A percentile compares a stretch with the other conserved stretches of the same genome.
These are phyloP conservation scores for Seriola rivoliana DNA, from an alignment of 2,113 vertebrate genomes.

Conservation along the genomic window DNA sequence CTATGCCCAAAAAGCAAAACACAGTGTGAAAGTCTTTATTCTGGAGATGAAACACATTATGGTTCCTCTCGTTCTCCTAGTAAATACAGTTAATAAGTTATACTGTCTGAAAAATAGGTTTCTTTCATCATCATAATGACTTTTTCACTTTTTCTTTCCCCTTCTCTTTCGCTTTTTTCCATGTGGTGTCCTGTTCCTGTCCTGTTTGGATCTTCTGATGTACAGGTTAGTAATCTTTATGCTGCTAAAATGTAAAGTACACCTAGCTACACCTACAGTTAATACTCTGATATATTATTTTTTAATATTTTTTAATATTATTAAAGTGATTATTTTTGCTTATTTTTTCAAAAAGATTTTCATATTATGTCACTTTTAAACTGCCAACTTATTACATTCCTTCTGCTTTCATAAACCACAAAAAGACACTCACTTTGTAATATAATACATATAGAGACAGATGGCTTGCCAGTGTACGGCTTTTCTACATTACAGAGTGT, in stretches of 20 bases:
- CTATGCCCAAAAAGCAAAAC: slow-evolving; percentile 59
- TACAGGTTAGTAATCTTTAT: slow-evolving; percentile 75
- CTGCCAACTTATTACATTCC: neutral
- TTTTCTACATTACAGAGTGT: slow-evolving; percentile 17
- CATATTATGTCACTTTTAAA: neutral
- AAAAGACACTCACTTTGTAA: neutral
- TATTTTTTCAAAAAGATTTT: neutral
- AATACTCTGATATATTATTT: neutral
- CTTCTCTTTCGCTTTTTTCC: slow-evolving; percentile 47
- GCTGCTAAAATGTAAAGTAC: slow-evolving; percentile 7
- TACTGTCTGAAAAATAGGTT: slow-evolving; percentile 17
- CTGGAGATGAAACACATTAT: slow-evolving; percentile 60
- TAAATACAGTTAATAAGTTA: slow-evolving; percentile 34
- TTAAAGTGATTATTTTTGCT: neutral
- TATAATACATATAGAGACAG: slow-evolving; percentile 7
- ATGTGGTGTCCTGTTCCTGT: slow-evolving; percentile 58
- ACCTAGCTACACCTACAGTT: neutral
- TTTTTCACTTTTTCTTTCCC: slow-evolving; percentile 41
- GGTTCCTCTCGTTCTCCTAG: slow-evolving; percentile 36
- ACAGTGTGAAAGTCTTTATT: slow-evolving; percentile 56
- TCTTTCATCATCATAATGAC: slow-evolving; percentile 54
- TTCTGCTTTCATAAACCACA: neutral
- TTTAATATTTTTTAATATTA: neutral
- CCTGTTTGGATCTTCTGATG: slow-evolving; percentile 51
- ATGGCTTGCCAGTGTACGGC: slow-evolving; percentile 22